Conservation (phyloP, 2,797 vertebrate species). For the Micropoecilia bifurca region DNA sequence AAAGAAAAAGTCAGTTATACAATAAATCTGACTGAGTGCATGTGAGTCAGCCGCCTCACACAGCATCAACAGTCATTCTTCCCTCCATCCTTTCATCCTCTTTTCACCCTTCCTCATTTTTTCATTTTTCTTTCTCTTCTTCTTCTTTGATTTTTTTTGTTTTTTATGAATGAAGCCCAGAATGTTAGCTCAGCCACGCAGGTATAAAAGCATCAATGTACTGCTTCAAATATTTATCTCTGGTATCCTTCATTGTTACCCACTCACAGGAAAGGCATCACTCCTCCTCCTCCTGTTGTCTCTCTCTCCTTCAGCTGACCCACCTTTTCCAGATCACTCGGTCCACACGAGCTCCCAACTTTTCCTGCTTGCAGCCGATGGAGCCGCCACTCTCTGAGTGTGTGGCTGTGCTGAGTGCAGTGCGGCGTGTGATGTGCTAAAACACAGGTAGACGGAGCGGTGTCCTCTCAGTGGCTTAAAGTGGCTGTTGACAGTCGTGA, state of each 20-base stretch:
- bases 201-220: slow-evolving; percentile 82
- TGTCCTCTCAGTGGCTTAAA: slow-evolving; percentile 73
- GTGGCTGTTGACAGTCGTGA: slow-evolving; percentile 55
- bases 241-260: slow-evolving; percentile 70
- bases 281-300: slow-evolving; percentile 6
- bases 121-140: not conserved
- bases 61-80: slow-evolving; percentile 22
- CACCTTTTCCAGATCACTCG: slow-evolving; percentile 63
- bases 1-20: not conserved
- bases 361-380: slow-evolving; percentile 21
- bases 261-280: slow-evolving; percentile 55
- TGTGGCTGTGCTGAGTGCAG: slow-evolving; percentile 48
- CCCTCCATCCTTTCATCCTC: slow-evolving; percentile 8
- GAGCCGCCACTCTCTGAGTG: slow-evolving; percentile 19
- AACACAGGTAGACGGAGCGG: slow-evolving; percentile 71
- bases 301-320: slow-evolving; percentile 53
- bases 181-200: slow-evolving; percentile 55
- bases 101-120: not conserved
- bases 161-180: slow-evolving; percentile 82
- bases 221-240: slow-evolving; percentile 78
- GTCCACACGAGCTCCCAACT: slow-evolving; percentile 56
- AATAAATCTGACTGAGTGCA: not conserved
- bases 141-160: slow-evolving; percentile 39
- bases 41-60: slow-evolving; percentile 25
- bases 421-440: slow-evolving; percentile 70